phyloP scores from a whole-genome alignment of 2,888 invertebrate species.

The Cheilosia vernalis region DNA sequence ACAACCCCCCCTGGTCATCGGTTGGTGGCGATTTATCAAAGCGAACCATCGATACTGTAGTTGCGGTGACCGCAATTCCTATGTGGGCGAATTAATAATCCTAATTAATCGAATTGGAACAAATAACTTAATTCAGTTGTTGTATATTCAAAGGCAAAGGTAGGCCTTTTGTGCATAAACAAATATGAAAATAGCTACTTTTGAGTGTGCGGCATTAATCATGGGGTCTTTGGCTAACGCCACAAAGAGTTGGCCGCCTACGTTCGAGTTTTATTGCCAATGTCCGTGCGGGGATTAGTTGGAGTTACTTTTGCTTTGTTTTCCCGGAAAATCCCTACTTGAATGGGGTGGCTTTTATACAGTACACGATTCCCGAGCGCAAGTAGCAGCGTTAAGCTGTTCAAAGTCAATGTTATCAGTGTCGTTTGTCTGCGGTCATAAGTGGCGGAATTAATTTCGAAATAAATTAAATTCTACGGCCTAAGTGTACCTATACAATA shows the following conservation, averaged over 20 bases:
- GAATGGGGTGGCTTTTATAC: not conserved
- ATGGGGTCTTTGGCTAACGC: conserved; percentile 13
- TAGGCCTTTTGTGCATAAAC: too few relatives aligned
- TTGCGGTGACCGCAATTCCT: conserved; percentile 7
- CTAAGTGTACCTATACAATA: too few relatives aligned
- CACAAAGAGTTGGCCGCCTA: conserved; percentile 30
- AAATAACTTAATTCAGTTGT: conserved; percentile 45
- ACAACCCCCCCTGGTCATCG: not conserved
- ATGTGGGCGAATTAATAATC: conserved; percentile 32
- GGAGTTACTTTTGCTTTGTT: too few relatives aligned
- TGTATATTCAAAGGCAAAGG: too few relatives aligned
- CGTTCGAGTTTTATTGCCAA: not conserved
- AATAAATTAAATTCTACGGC: too few relatives aligned
- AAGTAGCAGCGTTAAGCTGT: not conserved
- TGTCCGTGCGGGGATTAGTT: conserved; percentile 4
- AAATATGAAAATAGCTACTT: too few relatives aligned
- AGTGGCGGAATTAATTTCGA: not conserved
- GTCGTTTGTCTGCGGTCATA: not conserved
- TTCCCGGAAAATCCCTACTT: too few relatives aligned
- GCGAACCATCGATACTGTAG: conserved; percentile 3
- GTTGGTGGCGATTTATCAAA: conserved; percentile 28
- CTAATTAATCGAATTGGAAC: conserved; percentile 48
- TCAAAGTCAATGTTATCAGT: conserved; percentile 23
- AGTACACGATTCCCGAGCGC: too few relatives aligned
- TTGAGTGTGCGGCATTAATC: conserved; percentile 14